Evolutionary conservation across 2,888 invertebrate species (phyloP), one percentile per base, ranked within the genome.

Genomic region (Axea sp.): DNA sequence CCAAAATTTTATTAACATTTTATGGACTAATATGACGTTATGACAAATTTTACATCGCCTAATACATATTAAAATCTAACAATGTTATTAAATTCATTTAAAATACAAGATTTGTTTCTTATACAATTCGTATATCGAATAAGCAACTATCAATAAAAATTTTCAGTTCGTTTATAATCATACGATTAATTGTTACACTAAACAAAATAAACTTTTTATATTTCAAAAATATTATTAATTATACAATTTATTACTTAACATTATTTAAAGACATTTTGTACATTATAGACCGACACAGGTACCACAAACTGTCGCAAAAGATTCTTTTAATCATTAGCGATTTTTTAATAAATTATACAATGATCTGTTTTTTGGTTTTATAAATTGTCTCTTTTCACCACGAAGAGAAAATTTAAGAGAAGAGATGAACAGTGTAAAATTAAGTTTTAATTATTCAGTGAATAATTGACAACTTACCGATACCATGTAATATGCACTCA

Each of bases 121-220:
- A 37, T 12, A 33, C 12, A 35, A 53, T 45, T 60, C 39, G 47
- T 53, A 41, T 39, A 41, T 31, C 15, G 22, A 47, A 49, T 57
- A 55, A 51, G 57, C 17, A 68, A 59, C 68, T 59, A 35, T 53
- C 15, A 60, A 60, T 60, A 71, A 71, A 71, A 62, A 47, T 47
- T 43, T 57, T 62, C 62, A 55, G 45, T 71, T 41, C 55, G 39
- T 47, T 43, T 51, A 47, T 39, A 71, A 62, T 71, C 41, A 49
- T 55, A 62, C 39, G 41, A 45, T 71, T 55, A 47, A 17, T 55
- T 62, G 12, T 43, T 71, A 55, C 30, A 62, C 43, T 72, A 72
- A 72, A 72, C 71, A 72, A 72, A 72, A 72, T 72, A 72, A 72
- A 72, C 71, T 59, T 72, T 72, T 35, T 26, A 72, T 49, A 43